Percentiles rank a stretch among this genome's conserved stretches.
phyloP scores from a whole-genome alignment of 2,888 invertebrate genomes.

The Epinotia brunnichana region DNA sequence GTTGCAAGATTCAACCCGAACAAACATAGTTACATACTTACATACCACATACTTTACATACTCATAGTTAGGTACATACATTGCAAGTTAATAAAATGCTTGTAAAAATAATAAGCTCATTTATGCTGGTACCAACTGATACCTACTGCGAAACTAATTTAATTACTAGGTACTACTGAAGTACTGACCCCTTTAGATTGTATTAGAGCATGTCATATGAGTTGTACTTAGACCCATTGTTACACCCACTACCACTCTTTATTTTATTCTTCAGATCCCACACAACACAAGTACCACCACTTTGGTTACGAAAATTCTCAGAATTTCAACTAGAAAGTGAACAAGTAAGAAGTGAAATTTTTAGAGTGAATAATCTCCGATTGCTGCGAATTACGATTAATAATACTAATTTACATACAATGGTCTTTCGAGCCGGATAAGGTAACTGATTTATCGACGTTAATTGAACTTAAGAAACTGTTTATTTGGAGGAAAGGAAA shows the following conservation, averaged over 20 bases:
- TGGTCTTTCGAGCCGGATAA: conserved; percentile 21
- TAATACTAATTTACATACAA: conserved; percentile 37
- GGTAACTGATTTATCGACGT: not conserved
- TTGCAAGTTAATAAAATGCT: too few species aligned
- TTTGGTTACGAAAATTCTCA: not conserved
- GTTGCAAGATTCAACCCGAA: too few species aligned
- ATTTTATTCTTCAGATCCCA: not conserved
- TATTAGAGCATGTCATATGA: not conserved
- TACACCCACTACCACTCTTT: not conserved
- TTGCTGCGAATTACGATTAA: not conserved
- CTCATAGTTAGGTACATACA: too few species aligned
- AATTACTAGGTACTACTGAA: too few species aligned
- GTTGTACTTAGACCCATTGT: not conserved
- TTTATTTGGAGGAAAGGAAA: not conserved
- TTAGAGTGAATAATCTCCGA: conserved; percentile 1
- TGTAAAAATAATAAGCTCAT: too few species aligned
- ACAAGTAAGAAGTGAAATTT: conserved; percentile 7
- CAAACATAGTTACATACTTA: too few species aligned
- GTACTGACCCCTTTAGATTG: not conserved
- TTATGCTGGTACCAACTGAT: too few species aligned
- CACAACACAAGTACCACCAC: not conserved
- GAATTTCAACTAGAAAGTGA: conserved; percentile 18
- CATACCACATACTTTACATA: too few species aligned
- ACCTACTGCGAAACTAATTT: too few species aligned
- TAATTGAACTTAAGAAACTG: not conserved